Base-by-base conservation (phyloP, 2,113 vertebrate genomes). In the Pithys albifrons region DNA sequence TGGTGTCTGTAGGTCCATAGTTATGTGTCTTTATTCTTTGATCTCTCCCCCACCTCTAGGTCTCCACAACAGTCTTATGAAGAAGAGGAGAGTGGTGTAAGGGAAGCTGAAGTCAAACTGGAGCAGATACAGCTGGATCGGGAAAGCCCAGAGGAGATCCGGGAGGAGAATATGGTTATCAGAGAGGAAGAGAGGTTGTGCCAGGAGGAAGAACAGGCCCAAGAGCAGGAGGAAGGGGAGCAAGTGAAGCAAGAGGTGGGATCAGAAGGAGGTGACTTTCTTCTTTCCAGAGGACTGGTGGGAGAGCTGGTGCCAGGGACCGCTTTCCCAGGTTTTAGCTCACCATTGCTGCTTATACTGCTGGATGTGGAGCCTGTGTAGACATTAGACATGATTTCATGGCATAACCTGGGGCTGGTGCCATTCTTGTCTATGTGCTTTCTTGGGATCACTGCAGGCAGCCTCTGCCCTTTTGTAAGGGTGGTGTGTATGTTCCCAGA, bases 161-260 rank as follows among this genome's bases (percentile, higher is more conserved):
- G 0, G 66, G 93, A 96, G 85, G 98, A 98, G 64, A 96, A 98
- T 70, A 98, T 98, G 77, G 97, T 94, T 74, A 90, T 97, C 25
- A 83, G 67, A 11, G 98, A 98, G 75, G 97, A 98, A 90, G 97
- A 98, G 86, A 97, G 97, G 88, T 97, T 84, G 65, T 97, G 93
- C 88, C 96, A 93, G 64, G 98, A 98, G 75, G 97, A 97, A 62
- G 81, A 95, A 43, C 25, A 2, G 25, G 7, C 33, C 48, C 74
- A 91, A 51, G 97, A 98, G 66, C 97, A 77, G 3, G 93, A 98
- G 51, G 97, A 98, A 64, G 98, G 97, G 66, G 97, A 98, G 31
- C 96, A 95, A 52, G 96, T 92, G 1, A 92, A 97, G 29, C 97
- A 98, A 77, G 98, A 99, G 98, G 99, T 98, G 87, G 83, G 94